Conservation (phyloP, 2,113 vertebrate species). For the Ovibos moschatus region DNA sequence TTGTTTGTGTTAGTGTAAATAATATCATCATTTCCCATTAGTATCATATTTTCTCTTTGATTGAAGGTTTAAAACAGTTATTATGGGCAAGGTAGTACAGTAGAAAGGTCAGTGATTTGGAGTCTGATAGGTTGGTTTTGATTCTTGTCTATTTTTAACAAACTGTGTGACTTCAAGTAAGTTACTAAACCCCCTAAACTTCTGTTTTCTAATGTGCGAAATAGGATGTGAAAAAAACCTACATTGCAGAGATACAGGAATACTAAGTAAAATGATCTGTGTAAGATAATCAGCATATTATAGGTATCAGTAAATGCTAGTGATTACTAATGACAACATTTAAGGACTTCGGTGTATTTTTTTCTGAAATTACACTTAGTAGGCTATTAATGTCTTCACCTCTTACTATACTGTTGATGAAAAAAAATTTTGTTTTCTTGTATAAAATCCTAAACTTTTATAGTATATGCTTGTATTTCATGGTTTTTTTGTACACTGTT, state of each 20-base stretch:
- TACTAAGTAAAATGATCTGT: neutral
- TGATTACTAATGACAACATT: neutral
- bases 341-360: neutral
- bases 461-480: neutral
- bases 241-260: neutral
- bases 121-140: neutral
- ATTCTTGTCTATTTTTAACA: neutral
- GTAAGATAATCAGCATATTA: neutral
- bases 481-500: neutral
- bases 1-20: neutral
- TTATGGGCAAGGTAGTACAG: neutral
- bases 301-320: neutral
- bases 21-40: neutral
- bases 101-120: neutral
- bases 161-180: neutral
- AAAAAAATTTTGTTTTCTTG: neutral
- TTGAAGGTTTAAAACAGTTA: neutral
- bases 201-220: neutral
- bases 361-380: neutral
- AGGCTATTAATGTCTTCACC: neutral
- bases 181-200: neutral
- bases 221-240: neutral
- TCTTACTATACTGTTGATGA: neutral
- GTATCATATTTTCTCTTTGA: constrained; percentile 5
- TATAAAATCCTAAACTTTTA: neutral